These are phyloP conservation scores for Drosophila pectinifera DNA, from an alignment of 1,140 invertebrate genomes.

Conservation along the genomic window DNA sequence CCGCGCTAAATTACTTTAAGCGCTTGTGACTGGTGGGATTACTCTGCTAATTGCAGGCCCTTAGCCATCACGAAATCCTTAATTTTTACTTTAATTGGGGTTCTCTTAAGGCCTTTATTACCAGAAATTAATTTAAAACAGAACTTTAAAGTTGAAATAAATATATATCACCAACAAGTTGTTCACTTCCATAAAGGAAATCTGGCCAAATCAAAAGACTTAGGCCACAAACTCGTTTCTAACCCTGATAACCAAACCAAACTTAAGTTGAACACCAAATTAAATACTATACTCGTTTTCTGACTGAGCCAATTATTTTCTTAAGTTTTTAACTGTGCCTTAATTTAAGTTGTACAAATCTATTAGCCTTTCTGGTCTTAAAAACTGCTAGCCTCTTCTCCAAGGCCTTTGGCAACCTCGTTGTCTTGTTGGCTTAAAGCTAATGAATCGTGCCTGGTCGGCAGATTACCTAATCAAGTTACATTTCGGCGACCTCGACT, in stretches of 20 bases:
- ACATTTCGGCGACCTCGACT: slow-evolving; percentile 37
- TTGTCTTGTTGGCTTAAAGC: slow-evolving; percentile 1
- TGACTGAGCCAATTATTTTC: too few relatives aligned
- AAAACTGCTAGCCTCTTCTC: not conserved
- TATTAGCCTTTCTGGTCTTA: not conserved
- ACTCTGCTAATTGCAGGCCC: slow-evolving; percentile 14
- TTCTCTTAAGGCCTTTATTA: not conserved
- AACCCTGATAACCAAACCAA: too few relatives aligned
- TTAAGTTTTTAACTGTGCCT: not conserved
- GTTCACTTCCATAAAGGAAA: not conserved
- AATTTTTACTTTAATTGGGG: not conserved
- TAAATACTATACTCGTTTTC: too few relatives aligned
- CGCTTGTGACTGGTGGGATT: slow-evolving; percentile 21
- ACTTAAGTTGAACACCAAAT: too few relatives aligned
- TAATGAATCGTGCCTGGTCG: slow-evolving; percentile 34
- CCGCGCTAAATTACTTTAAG: slow-evolving; percentile 42
- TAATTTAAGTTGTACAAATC: not conserved
- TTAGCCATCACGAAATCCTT: slow-evolving; percentile 1
- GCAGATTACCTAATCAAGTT: slow-evolving; percentile 44
- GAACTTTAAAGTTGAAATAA: not conserved
- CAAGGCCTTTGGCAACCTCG: not conserved
- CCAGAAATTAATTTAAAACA: too few relatives aligned
- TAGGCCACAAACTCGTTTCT: slow-evolving; percentile 11
- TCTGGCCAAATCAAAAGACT: slow-evolving; percentile 9
- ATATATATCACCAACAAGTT: too few relatives aligned